Conservation (phyloP, 2,113 vertebrate species). For the Alouatta palliata region DNA sequence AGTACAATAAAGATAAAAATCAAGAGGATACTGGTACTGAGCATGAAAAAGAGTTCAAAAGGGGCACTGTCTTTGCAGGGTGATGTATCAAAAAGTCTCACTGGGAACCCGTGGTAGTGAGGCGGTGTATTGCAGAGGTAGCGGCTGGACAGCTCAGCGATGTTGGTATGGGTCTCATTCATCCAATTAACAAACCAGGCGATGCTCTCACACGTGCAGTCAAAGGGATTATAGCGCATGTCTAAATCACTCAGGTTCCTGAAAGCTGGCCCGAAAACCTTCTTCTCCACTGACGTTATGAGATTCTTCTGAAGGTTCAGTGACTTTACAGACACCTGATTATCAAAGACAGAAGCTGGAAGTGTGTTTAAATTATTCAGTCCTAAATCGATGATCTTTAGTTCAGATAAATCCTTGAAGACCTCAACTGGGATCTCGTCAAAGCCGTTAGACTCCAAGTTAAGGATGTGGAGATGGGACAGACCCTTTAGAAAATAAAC, state of each 20-base stretch:
- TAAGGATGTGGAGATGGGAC: slow-evolving; percentile 83
- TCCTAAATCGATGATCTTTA: slow-evolving; percentile 86
- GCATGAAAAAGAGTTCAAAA: slow-evolving; percentile 88
- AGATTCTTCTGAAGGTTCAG: slow-evolving; percentile 93
- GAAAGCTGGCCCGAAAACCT: slow-evolving; percentile 88
- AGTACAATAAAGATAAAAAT: slow-evolving; percentile 83
- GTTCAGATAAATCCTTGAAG: slow-evolving; percentile 86
- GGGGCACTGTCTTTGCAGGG: slow-evolving; percentile 94
- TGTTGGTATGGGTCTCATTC: slow-evolving; percentile 85
- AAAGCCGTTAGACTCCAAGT: slow-evolving; percentile 93
- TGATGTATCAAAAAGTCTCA: slow-evolving; percentile 88
- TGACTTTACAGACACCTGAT: slow-evolving; percentile 85
- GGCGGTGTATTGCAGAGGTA: slow-evolving; percentile 95
- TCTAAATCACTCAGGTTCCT: slow-evolving; percentile 86
- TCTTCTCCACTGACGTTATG: slow-evolving; percentile 90
- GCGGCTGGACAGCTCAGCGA: slow-evolving; percentile 81
- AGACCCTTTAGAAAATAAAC: slow-evolving; percentile 89
- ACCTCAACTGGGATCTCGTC: slow-evolving; percentile 92
- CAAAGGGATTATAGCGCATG: slow-evolving; percentile 94
- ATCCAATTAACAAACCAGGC: slow-evolving; percentile 95
- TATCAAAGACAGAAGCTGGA: slow-evolving; percentile 87
- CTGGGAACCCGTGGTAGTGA: slow-evolving; percentile 87
- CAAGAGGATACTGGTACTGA: slow-evolving; percentile 82
- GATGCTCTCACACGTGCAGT: slow-evolving; percentile 98
- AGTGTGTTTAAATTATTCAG: slow-evolving; percentile 91